Conservation (phyloP, 2,113 vertebrate species). For the Caretta caretta region DNA sequence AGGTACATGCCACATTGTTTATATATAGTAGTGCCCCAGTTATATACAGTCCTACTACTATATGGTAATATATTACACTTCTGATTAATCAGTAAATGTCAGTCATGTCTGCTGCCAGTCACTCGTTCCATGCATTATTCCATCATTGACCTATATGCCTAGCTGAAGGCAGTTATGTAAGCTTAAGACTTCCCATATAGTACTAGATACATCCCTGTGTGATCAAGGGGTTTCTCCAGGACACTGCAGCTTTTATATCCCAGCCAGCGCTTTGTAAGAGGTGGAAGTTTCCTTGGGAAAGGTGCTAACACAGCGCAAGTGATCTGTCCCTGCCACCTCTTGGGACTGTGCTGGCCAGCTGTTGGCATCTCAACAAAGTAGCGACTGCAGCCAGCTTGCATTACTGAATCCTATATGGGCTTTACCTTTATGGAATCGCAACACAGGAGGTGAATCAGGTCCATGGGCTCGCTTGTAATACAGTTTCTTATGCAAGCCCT, state of each 20-base stretch:
- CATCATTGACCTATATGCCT: neutral
- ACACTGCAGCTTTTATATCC: neutral
- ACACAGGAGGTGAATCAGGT: neutral
- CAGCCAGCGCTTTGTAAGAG: neutral
- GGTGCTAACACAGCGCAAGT: conserved; percentile 4
- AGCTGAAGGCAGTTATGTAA: neutral
- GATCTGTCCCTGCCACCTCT: conserved; percentile 18
- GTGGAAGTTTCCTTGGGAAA: conserved; percentile 36
- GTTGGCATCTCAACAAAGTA: neutral
- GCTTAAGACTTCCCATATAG: neutral
- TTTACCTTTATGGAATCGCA: neutral
- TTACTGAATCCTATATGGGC: neutral
- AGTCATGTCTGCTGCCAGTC: neutral
- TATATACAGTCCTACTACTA: conserved; percentile 39
- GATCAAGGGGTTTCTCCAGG: neutral
- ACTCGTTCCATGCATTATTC: neutral
- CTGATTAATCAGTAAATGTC: neutral
- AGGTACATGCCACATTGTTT: conserved; percentile 17
- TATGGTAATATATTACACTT: neutral
- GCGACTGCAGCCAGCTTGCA: neutral
- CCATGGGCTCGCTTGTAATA: neutral
- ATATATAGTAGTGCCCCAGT: conserved; percentile 53
- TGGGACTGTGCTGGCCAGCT: neutral
- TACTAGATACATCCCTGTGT: neutral
- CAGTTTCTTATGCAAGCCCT: neutral